phyloP scores from a whole-genome alignment of 2,888 invertebrate species.

The Melinopterus prodromus region DNA sequence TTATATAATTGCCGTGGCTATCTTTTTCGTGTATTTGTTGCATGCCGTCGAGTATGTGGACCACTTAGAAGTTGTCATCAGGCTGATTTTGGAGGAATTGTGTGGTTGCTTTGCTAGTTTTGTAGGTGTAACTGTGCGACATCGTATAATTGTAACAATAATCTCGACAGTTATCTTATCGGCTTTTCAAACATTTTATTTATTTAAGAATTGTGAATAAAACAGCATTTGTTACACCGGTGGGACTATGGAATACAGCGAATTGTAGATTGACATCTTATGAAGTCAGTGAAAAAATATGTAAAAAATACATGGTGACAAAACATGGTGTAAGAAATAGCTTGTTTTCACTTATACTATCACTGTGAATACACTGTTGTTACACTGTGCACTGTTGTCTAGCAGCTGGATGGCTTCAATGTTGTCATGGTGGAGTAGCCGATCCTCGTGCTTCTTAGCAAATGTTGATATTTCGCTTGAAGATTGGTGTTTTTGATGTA shows the following conservation, averaged over 20 bases:
- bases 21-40: background rate
- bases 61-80: background rate
- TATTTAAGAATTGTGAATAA: background rate
- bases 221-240: background rate
- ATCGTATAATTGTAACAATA: background rate
- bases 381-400: too few relatives aligned
- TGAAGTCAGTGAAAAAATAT: too few relatives aligned
- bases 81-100: background rate
- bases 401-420: too few relatives aligned
- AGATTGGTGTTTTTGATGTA: too few relatives aligned
- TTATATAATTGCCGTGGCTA: conserved; percentile 45
- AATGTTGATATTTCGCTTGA: too few relatives aligned
- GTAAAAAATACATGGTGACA: too few relatives aligned
- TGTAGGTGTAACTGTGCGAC: background rate
- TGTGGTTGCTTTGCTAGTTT: background rate
- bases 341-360: too few relatives aligned
- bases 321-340: too few relatives aligned
- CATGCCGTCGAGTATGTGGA: background rate
- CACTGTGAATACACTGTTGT: too few relatives aligned
- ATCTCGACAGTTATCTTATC: background rate
- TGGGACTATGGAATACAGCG: background rate
- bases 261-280: background rate
- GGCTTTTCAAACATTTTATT: background rate
- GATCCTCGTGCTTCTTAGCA: too few relatives aligned
- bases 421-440: too few relatives aligned